Evolutionary conservation across 2,113 vertebrate species (phyloP).

Genomic region (Glaucomys volans): DNA sequence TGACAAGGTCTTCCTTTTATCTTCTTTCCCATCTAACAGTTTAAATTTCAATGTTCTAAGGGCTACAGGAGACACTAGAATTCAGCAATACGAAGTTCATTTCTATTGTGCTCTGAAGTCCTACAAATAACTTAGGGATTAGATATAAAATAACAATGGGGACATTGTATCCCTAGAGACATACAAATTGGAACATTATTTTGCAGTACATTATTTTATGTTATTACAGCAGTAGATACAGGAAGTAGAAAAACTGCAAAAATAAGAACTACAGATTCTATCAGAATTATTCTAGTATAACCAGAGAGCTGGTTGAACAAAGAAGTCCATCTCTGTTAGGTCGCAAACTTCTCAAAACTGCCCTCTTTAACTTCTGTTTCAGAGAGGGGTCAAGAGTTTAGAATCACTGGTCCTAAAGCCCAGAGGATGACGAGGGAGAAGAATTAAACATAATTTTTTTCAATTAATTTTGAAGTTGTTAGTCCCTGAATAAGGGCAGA

Average conservation of each 20-base stretch:
- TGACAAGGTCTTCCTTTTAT: background rate
- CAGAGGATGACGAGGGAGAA: background rate
- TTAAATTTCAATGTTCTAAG: background rate
- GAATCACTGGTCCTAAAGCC: accelerated
- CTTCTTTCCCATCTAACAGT: background rate
- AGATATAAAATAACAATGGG: background rate
- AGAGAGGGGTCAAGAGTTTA: background rate
- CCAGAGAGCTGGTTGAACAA: background rate
- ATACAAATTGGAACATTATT: background rate
- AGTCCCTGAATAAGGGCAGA: background rate
- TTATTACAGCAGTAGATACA: background rate
- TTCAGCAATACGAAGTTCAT: background rate
- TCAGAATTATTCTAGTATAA: background rate
- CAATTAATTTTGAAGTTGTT: background rate
- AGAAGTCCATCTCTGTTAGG: background rate
- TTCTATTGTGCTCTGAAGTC: background rate
- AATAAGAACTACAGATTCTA: background rate
- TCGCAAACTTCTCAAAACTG: background rate
- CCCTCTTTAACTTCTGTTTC: background rate
- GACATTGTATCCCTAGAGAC: background rate
- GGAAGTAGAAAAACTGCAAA: background rate
- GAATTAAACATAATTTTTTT: background rate
- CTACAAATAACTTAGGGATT: background rate
- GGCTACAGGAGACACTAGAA: background rate
- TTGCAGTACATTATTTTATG: too few relatives aligned